These are phyloP conservation scores for Ips typographus DNA, from an alignment of 1,140 invertebrate genomes.

Conservation along the genomic window DNA sequence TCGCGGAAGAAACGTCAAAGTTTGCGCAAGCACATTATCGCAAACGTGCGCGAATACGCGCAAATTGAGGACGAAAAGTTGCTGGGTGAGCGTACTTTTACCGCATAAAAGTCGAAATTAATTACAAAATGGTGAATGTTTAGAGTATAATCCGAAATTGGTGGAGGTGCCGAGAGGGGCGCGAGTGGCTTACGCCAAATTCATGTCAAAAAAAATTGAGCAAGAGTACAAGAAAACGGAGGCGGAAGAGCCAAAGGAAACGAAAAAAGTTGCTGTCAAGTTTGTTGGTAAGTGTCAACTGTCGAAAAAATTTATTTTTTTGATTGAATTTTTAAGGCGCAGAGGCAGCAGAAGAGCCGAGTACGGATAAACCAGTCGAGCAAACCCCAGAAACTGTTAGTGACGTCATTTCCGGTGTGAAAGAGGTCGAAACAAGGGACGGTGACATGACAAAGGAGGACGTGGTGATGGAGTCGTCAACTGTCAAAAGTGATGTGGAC, in stretches of 20 bases:
- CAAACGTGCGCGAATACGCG: constrained; percentile 55
- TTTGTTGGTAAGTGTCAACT: not conserved
- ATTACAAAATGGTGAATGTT: constrained; percentile 18
- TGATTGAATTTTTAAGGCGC: no score
- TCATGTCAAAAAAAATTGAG: constrained; percentile 71
- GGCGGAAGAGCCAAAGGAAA: constrained; percentile 7
- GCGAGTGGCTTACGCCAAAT: constrained; percentile 81
- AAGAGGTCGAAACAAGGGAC: no score
- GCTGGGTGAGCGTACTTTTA: constrained; percentile 55
- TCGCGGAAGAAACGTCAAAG: constrained; percentile 66
- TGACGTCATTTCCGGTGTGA: no score
- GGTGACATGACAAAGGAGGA: no score
- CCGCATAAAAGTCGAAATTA: not conserved
- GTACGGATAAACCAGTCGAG: no score
- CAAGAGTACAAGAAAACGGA: constrained; percentile 53
- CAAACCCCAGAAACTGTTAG: no score
- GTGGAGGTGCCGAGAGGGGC: constrained; percentile 71
- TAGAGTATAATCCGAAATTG: constrained; percentile 80
- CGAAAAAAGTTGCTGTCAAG: constrained; percentile 4
- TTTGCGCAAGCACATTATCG: constrained; percentile 54
- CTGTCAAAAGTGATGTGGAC: no score
- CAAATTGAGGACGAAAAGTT: constrained; percentile 69
- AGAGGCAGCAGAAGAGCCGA: no score
- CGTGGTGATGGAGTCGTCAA: no score
- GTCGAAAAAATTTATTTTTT: no score